These are phyloP conservation scores for Phoenoteleia sp. DNA, from an alignment of 2,888 invertebrate genomes.

Conservation along the genomic window DNA sequence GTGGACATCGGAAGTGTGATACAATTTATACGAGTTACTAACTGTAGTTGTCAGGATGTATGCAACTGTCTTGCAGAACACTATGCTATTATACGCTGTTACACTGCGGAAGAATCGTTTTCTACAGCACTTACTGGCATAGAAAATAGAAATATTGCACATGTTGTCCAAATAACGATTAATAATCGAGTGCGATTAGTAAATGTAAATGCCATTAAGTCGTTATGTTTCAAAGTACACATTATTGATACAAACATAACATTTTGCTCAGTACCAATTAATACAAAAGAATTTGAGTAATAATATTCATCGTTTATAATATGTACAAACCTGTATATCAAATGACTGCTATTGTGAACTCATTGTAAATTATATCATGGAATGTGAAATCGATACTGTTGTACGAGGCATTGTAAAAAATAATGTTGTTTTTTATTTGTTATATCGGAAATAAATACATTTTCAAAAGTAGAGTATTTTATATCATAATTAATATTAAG, in stretches of 20 bases:
- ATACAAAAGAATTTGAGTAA: not conserved
- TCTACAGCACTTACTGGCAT: no score
- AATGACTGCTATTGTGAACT: no score
- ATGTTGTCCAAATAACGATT: not conserved
- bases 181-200: not conserved
- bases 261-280: not conserved
- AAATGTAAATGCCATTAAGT: not conserved
- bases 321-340: no score
- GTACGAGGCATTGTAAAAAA: no score
- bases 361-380: no score
- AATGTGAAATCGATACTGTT: no score
- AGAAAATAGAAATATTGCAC: not conserved
- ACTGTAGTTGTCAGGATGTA: constrained; percentile 40
- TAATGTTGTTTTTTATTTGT: no score
- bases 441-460: no score
- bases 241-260: not conserved
- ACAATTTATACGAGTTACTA: constrained; percentile 40
- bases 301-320: no score
- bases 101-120: not conserved
- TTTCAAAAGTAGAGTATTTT: no score
- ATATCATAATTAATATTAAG: no score
- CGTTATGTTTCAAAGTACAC: not conserved
- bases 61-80: constrained; percentile 46
- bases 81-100: constrained; percentile 26
- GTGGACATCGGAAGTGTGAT: constrained; percentile 35